Conservation (phyloP, 2,113 vertebrate species). For the Tragelaphus buxtoni region DNA sequence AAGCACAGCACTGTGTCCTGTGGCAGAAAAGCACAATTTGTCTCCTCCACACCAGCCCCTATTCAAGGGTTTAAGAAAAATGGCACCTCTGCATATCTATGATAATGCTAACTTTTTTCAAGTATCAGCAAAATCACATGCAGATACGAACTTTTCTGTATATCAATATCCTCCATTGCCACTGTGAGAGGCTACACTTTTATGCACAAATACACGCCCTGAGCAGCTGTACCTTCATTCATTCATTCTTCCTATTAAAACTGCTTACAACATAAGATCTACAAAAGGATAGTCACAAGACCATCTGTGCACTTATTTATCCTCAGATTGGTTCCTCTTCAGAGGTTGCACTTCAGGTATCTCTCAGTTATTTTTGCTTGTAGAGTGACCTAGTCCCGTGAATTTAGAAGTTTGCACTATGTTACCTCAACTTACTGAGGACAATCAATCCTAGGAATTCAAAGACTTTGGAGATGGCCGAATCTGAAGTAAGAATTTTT, state of each 20-base stretch:
- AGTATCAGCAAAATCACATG: not conserved
- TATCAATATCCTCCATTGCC: not conserved
- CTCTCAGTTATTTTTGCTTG: not conserved
- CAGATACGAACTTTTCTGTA: not conserved
- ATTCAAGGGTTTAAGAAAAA: not conserved
- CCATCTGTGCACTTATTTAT: not conserved
- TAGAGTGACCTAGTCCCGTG: not conserved
- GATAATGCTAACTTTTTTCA: not conserved
- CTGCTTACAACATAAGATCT: not conserved
- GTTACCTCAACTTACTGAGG: not conserved
- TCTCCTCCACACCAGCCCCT: not conserved
- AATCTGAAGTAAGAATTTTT: not conserved
- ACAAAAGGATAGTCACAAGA: not conserved
- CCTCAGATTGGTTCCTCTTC: not conserved
- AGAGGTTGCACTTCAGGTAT: not conserved
- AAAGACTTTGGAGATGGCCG: not conserved
- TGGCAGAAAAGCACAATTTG: not conserved
- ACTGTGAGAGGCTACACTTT: not conserved
- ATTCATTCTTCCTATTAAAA: not conserved
- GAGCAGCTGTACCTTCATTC: not conserved
- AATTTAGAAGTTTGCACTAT: not conserved
- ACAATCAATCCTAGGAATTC: not conserved
- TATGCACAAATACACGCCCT: not conserved
- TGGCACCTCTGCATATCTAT: not conserved
- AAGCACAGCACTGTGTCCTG: not conserved